These are phyloP conservation scores for Grus americana DNA, from an alignment of 2,113 vertebrate genomes.

Conservation along the genomic window DNA sequence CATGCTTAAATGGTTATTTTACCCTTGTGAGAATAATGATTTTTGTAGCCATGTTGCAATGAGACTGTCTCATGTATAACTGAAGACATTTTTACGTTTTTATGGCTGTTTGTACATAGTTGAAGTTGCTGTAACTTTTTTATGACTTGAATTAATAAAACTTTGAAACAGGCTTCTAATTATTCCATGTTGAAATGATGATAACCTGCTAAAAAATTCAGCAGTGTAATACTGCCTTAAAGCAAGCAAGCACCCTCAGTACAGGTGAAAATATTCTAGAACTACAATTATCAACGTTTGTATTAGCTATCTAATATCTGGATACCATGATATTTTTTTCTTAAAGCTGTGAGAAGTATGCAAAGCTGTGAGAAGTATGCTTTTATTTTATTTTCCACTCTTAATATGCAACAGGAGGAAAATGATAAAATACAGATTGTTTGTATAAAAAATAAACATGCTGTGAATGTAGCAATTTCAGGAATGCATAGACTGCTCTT, in stretches of 20 bases:
- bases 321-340: not conserved
- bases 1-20: not conserved
- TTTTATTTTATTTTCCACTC: not conserved
- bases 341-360: not conserved
- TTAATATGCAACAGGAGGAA: not conserved
- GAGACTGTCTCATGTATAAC: not conserved
- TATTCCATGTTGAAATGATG: not conserved
- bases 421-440: not conserved
- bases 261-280: not conserved
- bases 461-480: not conserved
- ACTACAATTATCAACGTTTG: not conserved
- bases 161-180: constrained; percentile 27
- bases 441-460: not conserved
- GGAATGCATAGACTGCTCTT: not conserved
- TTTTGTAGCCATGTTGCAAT: not conserved
- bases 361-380: not conserved
- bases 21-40: not conserved
- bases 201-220: not conserved
- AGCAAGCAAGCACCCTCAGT: not conserved
- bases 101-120: constrained; percentile 63
- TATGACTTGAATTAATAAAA: constrained; percentile 71
- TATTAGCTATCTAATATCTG: not conserved
- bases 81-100: constrained; percentile 8
- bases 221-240: not conserved
- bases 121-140: constrained; percentile 63